Base-by-base conservation (phyloP, 2,888 invertebrate genomes). In the Mythimna ferrago region DNA sequence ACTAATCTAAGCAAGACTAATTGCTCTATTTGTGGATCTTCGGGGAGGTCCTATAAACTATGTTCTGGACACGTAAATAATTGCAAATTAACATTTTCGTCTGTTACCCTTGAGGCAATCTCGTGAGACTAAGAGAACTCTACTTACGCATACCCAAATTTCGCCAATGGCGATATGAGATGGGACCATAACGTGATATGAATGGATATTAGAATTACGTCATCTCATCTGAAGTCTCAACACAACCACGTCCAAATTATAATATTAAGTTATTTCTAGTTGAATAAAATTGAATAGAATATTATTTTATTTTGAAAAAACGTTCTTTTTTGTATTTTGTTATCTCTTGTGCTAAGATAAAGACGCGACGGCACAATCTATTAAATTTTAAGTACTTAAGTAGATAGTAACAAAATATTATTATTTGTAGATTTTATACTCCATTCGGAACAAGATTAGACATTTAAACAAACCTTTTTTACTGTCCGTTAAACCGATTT, bases 1-100 rank as follows among this genome's bases (percentile, higher is more conserved):
- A 51, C 63, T 60, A 53, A 61, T 68, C 56, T 62, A 65, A 65
- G 61, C 60, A 1, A 67, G 14, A 10, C 38, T 76, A 69, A 73
- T 77, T 81, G 58, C 19, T 57, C 44, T 57, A 54, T 71, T 61
- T 67, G 58, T 57, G 53, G 69, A 54, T 67, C 78, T 73, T 58
- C 65, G 19, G 81, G 76, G 76, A 76, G 11, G 19, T 57, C 5
- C 54, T 48, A 61, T 69, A 64, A 81, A 72, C 64, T 67, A 61
- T 51, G 53, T 66, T 61, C 11, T 73, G 54, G 69, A 57, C 61
- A 78, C 54, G 54, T 70, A 73, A 54, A 71, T 72, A 67, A 81
- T 67, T 70, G 78, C 66, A 70, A 65, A 70, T 78, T 65, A 80
- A 73, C 73, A 61, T 63, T 58, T 76, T 53, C n/a, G 35, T 35